Evolutionary conservation across 2,113 vertebrate species (phyloP), one percentile per base, ranked within the genome.

Genomic region (Microcebus murinus): DNA sequence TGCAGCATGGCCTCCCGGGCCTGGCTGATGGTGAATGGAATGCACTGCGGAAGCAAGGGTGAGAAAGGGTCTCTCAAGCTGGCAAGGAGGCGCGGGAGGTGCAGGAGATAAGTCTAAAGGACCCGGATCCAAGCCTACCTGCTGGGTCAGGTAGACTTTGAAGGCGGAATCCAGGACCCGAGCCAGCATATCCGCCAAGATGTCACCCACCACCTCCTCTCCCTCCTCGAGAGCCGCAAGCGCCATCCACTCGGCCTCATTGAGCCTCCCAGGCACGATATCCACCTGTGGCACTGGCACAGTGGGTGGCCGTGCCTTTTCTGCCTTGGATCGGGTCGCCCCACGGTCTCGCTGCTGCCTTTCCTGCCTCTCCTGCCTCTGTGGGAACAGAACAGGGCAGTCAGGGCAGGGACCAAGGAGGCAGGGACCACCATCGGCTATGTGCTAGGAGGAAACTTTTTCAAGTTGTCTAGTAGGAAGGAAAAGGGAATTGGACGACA

Each of bases 21-120:
- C 98, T 98, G 98, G 57, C 55, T 95, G 95, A 98, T 97, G 0
- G 98, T 85, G 97, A 98, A 99, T 1, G 99, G 98, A 68, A 98
- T 73, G 36, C 98, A n/a, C 99, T 99, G 96, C 1, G 0, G 63
- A 52, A 52, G 91, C 1, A 8, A 74, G 48, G 57, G 90, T 0
- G 8, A 74, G 55, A 92, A 12, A 48, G 31, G 50, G 48, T 61
- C 85, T 61, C 85, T 96, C 65, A 97, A 87, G 21, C 8, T 7
- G 0, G 21, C 18, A 13, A 2, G 48, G 14, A 68, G 55, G 34
- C 34, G 45, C 7, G 0, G n/a, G 76, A 23, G 48, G 34, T 15
- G 9, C 11, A 13, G 59, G 14, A 76, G 17, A n/a, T 8, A 61
- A 14, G 52, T 65, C 63, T 48, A n/a, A 31, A 59, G 65, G 34